phyloP scores from a whole-genome alignment of 92 coral and sea anemone species.

The Metridium senile region DNA sequence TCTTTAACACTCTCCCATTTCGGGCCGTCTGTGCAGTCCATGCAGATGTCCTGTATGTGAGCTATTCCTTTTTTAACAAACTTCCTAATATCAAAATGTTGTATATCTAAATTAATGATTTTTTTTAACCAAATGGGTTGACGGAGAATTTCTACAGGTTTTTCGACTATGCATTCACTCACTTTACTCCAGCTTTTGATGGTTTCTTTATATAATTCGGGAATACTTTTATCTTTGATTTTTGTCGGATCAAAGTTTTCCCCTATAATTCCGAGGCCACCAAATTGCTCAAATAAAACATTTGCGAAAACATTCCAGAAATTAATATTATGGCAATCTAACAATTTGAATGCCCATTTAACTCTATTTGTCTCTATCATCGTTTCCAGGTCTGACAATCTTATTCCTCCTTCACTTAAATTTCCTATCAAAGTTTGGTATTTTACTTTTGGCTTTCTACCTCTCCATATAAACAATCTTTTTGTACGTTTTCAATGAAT shows the following conservation, averaged over 20 bases:
- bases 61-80: no score
- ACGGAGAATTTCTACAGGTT: slow-evolving; percentile 6
- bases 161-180: no score
- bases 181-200: slow-evolving; percentile 10
- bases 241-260: neutral
- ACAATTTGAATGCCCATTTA: slow-evolving; percentile 24
- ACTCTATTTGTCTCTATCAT: slow-evolving; percentile 22
- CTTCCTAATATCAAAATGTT: no score
- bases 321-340: neutral
- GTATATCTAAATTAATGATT: neutral
- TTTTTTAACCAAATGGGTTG: no score
- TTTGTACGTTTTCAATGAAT: slow-evolving; percentile 9
- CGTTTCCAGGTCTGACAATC: slow-evolving; percentile 23
- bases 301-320: slow-evolving; percentile 25
- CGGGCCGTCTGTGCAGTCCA: neutral
- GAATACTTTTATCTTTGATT: neutral
- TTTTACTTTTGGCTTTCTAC: slow-evolving; percentile 20
- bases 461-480: slow-evolving; percentile 19
- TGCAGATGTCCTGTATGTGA: neutral
- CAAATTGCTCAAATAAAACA: neutral
- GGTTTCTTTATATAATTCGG: slow-evolving; percentile 24
- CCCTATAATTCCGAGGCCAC: neutral
- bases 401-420: slow-evolving; percentile 7
- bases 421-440: slow-evolving; percentile 7
- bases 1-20: neutral